A percentile compares a stretch with the other conserved stretches of the same genome.
Evolutionary conservation across 2,113 vertebrate genomes (phyloP).

Genomic region (Paraplagusia blochii): DNA sequence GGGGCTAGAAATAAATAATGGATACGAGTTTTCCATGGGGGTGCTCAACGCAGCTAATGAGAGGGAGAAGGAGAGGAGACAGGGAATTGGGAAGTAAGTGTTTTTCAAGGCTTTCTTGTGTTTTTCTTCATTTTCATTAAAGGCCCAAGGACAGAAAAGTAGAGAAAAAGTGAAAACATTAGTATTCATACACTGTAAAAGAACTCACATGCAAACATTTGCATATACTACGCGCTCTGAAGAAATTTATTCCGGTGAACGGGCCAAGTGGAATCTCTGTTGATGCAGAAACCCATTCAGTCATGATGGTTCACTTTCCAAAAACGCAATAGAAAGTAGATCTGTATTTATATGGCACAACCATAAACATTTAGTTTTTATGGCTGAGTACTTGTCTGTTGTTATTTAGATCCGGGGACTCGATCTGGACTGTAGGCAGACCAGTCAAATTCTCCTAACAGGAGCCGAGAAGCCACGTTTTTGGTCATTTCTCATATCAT

Average conservation of each 20-base stretch:
- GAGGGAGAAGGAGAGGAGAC: conserved; percentile 57
- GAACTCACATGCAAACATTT: conserved; percentile 50
- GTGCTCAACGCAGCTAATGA: conserved; percentile 70
- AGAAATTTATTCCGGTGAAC: background rate
- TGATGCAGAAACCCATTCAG: conserved; percentile 11
- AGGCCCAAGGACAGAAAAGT: conserved; percentile 62
- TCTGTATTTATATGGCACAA: no score
- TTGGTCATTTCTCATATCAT: no score
- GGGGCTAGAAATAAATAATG: conserved; percentile 72
- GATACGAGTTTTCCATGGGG: conserved; percentile 66
- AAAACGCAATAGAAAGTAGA: no score
- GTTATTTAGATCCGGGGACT: no score
- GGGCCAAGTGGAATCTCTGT: conserved; percentile 5
- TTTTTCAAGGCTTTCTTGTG: conserved; percentile 58
- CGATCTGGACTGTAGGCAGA: no score
- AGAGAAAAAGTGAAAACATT: conserved; percentile 49
- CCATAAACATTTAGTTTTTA: no score
- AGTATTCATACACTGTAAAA: conserved; percentile 44
- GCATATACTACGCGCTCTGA: conserved; percentile 44
- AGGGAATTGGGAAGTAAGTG: conserved; percentile 66
- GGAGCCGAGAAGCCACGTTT: no score
- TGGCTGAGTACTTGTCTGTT: no score
- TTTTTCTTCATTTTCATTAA: conserved; percentile 60
- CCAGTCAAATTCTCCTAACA: no score
- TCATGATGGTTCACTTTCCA: no score